A percentile compares a stretch with the other conserved stretches of the same genome.
Conservation (phyloP, 2,888 invertebrate species). For the Mantis religiosa region DNA sequence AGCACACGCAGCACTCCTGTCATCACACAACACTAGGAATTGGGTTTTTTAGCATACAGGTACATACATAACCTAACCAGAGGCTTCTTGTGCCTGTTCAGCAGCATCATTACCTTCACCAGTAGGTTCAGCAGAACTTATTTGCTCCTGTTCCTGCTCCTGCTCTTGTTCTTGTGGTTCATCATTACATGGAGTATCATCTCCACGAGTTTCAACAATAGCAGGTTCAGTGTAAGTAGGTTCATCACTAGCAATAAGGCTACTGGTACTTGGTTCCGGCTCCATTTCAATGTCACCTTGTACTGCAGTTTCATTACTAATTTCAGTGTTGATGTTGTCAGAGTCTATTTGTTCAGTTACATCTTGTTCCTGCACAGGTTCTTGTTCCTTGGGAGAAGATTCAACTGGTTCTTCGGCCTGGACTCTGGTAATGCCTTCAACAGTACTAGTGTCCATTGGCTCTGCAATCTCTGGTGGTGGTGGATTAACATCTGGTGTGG, state of each 20-base stretch:
- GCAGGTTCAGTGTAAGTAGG: background rate
- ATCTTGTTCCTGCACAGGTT: background rate
- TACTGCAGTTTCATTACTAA: background rate
- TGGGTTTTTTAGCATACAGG: background rate
- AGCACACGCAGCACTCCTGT: background rate
- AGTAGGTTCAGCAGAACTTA: slow-evolving; percentile 8
- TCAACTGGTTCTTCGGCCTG: background rate
- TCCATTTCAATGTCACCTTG: background rate
- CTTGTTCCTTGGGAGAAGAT: background rate
- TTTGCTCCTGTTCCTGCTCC: background rate
- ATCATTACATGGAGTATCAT: slow-evolving; percentile 25
- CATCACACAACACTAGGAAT: slow-evolving; percentile 1
- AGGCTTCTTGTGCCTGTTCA: background rate
- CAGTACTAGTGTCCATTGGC: slow-evolving; percentile 28
- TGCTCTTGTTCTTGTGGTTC: background rate
- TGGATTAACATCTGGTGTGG: background rate
- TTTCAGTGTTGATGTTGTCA: background rate
- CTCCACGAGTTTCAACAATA: background rate
- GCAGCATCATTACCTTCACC: background rate
- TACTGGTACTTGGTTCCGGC: background rate
- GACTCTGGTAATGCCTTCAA: background rate
- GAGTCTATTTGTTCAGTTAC: background rate
- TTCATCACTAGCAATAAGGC: background rate
- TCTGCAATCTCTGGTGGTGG: slow-evolving; percentile 15
- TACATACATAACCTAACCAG: background rate